phyloP scores from a whole-genome alignment of 2,888 invertebrate genomes.

The Osedax frankpressi region DNA sequence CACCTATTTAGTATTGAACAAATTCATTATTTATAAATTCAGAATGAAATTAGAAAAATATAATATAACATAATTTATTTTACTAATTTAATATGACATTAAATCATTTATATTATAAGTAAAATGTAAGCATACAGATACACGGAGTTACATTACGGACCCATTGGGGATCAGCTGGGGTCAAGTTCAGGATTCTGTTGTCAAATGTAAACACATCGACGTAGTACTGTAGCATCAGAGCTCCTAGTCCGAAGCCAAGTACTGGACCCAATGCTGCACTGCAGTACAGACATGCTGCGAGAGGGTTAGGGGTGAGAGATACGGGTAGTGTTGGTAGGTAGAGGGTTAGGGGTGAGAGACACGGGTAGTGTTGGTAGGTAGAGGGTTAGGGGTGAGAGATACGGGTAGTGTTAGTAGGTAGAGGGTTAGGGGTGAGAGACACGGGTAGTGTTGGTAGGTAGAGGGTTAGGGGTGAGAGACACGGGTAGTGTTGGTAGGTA shows the following conservation, averaged over 20 bases:
- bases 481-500: neutral
- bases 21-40: too few species aligned
- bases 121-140: neutral
- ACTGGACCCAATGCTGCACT: slow-evolving; percentile 94
- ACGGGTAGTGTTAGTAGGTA: neutral
- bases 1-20: too few species aligned
- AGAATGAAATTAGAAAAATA: too few species aligned
- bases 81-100: neutral
- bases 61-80: neutral
- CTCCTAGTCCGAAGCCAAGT: slow-evolving; percentile 79
- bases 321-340: too few species aligned
- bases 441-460: neutral
- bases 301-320: neutral
- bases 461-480: neutral
- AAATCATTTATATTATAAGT: neutral
- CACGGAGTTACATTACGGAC: too few species aligned
- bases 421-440: neutral
- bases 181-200: slow-evolving; percentile 28
- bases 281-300: slow-evolving; percentile 79
- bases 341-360: neutral
- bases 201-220: slow-evolving; percentile 67
- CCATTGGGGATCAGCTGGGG: slow-evolving; percentile 49
- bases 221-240: slow-evolving; percentile 76
- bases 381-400: neutral
- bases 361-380: neutral